Percentiles rank a stretch among this genome's conserved stretches.
Conservation (phyloP, 2,797 vertebrate genomes). For the Amphiprion clarkii region DNA sequence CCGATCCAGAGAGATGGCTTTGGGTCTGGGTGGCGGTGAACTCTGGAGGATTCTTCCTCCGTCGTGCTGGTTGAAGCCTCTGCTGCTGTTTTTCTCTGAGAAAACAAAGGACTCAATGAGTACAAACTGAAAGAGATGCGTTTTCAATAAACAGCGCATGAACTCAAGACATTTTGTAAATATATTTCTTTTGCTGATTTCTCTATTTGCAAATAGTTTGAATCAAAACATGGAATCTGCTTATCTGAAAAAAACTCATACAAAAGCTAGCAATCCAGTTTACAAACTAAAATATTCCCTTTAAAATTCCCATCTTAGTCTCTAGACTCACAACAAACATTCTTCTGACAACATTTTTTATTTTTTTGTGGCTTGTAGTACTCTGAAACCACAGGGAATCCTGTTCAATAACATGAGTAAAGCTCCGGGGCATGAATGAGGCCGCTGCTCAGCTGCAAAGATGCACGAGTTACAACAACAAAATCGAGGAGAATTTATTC, state of each 20-base stretch:
- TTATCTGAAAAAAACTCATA: background rate
- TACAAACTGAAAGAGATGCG: background rate
- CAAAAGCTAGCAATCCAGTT: background rate
- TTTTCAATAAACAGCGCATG: background rate
- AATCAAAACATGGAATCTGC: conserved; percentile 1
- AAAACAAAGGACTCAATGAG: conserved; percentile 3
- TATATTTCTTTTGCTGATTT: conserved; percentile 15
- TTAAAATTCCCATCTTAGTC: conserved; percentile 27
- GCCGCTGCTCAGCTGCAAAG: conserved; percentile 18
- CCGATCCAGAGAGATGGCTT: conserved; percentile 85
- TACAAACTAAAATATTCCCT: conserved; percentile 43
- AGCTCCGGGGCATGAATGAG: conserved; percentile 38
- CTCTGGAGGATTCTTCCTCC: conserved; percentile 76
- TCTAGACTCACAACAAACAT: conserved; percentile 46
- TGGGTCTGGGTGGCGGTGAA: conserved; percentile 82
- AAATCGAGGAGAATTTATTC: conserved; percentile 60
- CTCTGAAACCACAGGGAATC: conserved; percentile 33
- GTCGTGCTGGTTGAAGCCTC: conserved; percentile 74
- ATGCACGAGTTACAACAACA: conserved; percentile 12
- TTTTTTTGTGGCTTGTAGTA: conserved; percentile 31
- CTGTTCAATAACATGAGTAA: conserved; percentile 31
- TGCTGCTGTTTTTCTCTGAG: conserved; percentile 79
- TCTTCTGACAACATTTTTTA: conserved; percentile 3
- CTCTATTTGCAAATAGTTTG: conserved; percentile 31
- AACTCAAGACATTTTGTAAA: conserved; percentile 17